phyloP scores from a whole-genome alignment of 35 echinoderm and acorn worm genomes.

The Apostichopus parvimensis region DNA sequence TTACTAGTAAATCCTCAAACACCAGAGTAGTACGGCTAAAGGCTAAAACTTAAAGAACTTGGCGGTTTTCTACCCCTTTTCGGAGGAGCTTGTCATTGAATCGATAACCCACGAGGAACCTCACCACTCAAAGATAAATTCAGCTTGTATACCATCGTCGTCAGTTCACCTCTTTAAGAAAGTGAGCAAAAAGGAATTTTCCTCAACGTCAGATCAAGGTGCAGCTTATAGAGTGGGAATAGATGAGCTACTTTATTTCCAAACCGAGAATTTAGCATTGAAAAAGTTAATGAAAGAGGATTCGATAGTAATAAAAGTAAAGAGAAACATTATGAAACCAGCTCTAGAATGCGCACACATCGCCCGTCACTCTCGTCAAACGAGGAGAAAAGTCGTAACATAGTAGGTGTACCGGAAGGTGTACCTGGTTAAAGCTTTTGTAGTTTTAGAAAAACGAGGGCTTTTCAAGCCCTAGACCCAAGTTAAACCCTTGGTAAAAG shows the following conservation, averaged over 20 bases:
- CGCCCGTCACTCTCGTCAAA: constrained; percentile 86
- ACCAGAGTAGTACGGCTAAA: constrained; percentile 64
- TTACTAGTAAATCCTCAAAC: constrained; percentile 29
- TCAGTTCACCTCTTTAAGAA: constrained; percentile 57
- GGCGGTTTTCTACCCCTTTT: constrained; percentile 78
- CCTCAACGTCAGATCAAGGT: constrained; percentile 85
- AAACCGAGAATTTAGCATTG: constrained; percentile 13
- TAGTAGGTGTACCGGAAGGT: constrained; percentile 84
- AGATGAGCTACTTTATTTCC: constrained; percentile 73
- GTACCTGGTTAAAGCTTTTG: constrained; percentile 51
- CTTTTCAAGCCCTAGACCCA: constrained; percentile 64
- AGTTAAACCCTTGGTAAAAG: constrained; percentile 52
- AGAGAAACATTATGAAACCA: constrained; percentile 48
- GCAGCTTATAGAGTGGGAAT: constrained; percentile 73
- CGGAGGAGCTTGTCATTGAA: constrained; percentile 86
- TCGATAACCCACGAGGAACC: constrained; percentile 82
- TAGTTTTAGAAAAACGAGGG: constrained; percentile 51
- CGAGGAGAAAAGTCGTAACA: constrained; percentile 94
- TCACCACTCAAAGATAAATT: constrained; percentile 57
- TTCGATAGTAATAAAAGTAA: constrained; percentile 70
- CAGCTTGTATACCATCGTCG: constrained; percentile 95
- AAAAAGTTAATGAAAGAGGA: constrained; percentile 71
- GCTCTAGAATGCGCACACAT: constrained; percentile 89
- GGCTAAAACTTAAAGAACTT: constrained; percentile 89
- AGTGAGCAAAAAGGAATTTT: constrained; percentile 16